phyloP scores from a whole-genome alignment of 1,140 invertebrate genomes.

The Drosophila arawakana region DNA sequence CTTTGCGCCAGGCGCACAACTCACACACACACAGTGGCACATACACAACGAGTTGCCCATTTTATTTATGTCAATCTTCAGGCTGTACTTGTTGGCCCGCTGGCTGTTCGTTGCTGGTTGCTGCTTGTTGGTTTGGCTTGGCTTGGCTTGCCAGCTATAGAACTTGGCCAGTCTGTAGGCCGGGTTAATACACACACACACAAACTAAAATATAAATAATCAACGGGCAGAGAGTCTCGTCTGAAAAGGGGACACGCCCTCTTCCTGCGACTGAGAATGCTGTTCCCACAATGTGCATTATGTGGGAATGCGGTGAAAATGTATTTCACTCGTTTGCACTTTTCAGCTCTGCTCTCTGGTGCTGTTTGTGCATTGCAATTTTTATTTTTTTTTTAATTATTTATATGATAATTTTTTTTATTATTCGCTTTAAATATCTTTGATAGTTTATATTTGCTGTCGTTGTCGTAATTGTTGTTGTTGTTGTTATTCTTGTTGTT shows the following conservation, averaged over 20 bases:
- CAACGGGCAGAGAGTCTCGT: constrained; percentile 42
- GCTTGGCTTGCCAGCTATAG: constrained; percentile 21
- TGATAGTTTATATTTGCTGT: constrained; percentile 43
- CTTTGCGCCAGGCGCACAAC: constrained; percentile 49
- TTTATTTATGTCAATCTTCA: constrained; percentile 79
- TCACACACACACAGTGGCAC: constrained; percentile 7
- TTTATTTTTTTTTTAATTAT: constrained; percentile 74
- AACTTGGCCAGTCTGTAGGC: constrained; percentile 56
- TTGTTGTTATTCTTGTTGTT: constrained; percentile 20
- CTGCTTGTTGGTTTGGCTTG: constrained; percentile 26
- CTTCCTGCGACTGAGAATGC: constrained; percentile 26
- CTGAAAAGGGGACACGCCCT: constrained; percentile 42
- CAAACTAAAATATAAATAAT: constrained; percentile 67
- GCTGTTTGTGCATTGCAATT: constrained; percentile 41
- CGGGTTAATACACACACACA: constrained; percentile 34
- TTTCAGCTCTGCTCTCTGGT: background rate
- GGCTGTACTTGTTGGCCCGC: constrained; percentile 37
- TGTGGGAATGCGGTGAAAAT: constrained; percentile 37
- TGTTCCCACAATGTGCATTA: constrained; percentile 1
- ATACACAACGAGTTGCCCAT: constrained; percentile 44
- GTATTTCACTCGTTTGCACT: constrained; percentile 29
- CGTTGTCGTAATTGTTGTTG: constrained; percentile 33
- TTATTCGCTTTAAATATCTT: constrained; percentile 55
- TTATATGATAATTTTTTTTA: constrained; percentile 61
- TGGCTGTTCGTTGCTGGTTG: background rate